These are phyloP conservation scores for Chrysaora quinquecirrha DNA, from an alignment of 30 jellyfish, hydroid and myxozoan species.

Conservation along the genomic window DNA sequence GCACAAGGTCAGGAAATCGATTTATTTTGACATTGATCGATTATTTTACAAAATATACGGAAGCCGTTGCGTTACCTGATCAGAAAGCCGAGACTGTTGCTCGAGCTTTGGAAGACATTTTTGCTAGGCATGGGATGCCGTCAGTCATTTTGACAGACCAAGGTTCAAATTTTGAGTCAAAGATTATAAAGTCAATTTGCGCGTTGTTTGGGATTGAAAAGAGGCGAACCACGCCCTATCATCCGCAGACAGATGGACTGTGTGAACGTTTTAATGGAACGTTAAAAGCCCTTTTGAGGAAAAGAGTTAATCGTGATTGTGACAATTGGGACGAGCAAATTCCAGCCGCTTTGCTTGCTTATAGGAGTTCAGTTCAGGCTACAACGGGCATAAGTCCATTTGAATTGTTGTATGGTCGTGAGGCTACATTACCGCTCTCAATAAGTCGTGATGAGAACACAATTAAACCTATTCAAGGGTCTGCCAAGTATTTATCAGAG, in stretches of 20 bases:
- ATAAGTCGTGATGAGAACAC: background rate
- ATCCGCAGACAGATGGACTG: conserved; percentile 25
- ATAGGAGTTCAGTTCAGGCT: too few species aligned
- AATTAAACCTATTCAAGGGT: too few species aligned
- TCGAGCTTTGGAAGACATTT: background rate
- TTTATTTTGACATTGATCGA: conserved; percentile 22
- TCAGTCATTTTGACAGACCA: conserved; percentile 18
- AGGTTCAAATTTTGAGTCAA: background rate
- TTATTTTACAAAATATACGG: conserved; percentile 25
- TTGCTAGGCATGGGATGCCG: conserved; percentile 13
- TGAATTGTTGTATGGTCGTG: too few species aligned
- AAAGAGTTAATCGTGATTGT: conserved; percentile 11
- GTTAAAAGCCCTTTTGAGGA: background rate
- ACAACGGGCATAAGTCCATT: too few species aligned
- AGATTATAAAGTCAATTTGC: background rate
- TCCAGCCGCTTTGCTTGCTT: too few species aligned
- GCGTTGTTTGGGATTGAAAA: background rate
- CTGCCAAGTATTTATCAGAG: too few species aligned
- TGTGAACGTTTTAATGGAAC: conserved; percentile 36
- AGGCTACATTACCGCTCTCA: conserved; percentile 5
- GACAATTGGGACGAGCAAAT: too few species aligned
- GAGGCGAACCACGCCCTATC: conserved; percentile 38
- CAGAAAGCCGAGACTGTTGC: background rate
- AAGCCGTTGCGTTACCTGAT: conserved; percentile 6
- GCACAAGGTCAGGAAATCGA: conserved; percentile 58